Percentiles rank a stretch among this genome's conserved stretches.
Conservation (phyloP, 2,888 invertebrate species). For the Pyrochroa serraticornis region DNA sequence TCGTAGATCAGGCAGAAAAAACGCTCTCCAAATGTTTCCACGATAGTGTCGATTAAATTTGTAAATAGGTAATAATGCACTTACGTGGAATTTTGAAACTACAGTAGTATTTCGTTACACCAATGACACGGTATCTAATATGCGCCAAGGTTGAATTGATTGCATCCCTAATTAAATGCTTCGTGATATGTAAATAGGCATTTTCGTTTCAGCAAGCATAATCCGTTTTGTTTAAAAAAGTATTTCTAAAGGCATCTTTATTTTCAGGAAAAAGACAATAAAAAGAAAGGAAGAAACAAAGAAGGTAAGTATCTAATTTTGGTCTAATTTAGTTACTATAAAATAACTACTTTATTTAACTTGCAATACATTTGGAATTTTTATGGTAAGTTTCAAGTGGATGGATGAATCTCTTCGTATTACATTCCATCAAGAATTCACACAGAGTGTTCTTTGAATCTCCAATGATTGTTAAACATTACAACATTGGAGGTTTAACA, state of each 20-base stretch:
- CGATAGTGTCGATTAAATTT: too few species aligned
- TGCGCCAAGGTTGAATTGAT: background rate
- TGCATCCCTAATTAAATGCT: conserved; percentile 20
- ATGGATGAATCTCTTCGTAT: background rate
- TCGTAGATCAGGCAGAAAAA: too few species aligned
- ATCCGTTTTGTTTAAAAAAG: conserved; percentile 13
- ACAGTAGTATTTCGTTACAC: too few species aligned
- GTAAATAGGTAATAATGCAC: too few species aligned
- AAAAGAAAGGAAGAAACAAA: conserved; percentile 87
- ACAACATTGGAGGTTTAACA: too few species aligned
- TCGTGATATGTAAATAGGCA: conserved; percentile 35
- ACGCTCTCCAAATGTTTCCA: too few species aligned
- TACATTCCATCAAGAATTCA: background rate
- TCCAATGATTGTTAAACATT: too few species aligned
- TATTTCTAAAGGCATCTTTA: conserved; percentile 40
- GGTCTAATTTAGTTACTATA: conserved; percentile 33
- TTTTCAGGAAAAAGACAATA: conserved; percentile 81
- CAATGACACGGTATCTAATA: too few species aligned
- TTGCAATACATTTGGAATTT: conserved; percentile 48
- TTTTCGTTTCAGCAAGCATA: conserved; percentile 25
- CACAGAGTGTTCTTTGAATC: too few species aligned
- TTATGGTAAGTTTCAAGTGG: conserved; percentile 49
- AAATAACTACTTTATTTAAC: conserved; percentile 47
- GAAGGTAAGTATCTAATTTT: conserved; percentile 72
- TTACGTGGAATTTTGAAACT: too few species aligned